Base-by-base conservation (phyloP, 2,113 vertebrate genomes). In the Rhinoderma darwinii region DNA sequence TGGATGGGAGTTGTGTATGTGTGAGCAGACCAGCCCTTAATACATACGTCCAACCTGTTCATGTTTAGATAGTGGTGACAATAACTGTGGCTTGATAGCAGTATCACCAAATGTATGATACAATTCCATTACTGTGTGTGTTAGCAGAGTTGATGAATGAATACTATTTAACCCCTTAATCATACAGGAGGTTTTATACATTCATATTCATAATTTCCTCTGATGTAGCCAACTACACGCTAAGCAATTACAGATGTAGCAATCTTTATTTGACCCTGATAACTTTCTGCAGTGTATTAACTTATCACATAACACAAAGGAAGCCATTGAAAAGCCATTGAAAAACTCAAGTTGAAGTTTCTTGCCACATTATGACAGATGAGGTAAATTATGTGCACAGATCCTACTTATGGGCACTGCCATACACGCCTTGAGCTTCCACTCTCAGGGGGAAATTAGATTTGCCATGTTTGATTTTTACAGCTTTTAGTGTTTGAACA, bases 41-140 rank as follows among this genome's bases (percentile, higher is more conserved):
- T 81, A 81, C 78, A 81, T 63, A 81, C 12, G 27, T 39, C 78
- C 37, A 61, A 25, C 12, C n/a, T 30, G n/a, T 37, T 39, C 51
- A 0, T 37, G 50, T 27, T 22, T 17, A 8, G 14, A 61, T 20
- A 43, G 17, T 10, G 32, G n/a, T 9, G 5, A 41, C 25, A 35
- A 54, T 35, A 0, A 22, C 54, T 27, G 14, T 10, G 32, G 75
- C 14, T 15, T 43, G 56, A 44, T 56, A 56, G 51, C 14, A 50
- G 56, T 61, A n/a, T 43, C 78, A 43, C 54, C 66, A 14, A 5
- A 39, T 47, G 0, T 47, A n/a, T 32, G 35, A 80, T 59, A 80
- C 39, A 35, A 59, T 17, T 59, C 51, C 51, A 39, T n/a, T n/a
- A n/a, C n/a, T n/a, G n/a, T n/a, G 35, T 25, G 17, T 32, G 14